phyloP scores from a whole-genome alignment of 2,888 invertebrate genomes.

The Girardia tigrina region DNA sequence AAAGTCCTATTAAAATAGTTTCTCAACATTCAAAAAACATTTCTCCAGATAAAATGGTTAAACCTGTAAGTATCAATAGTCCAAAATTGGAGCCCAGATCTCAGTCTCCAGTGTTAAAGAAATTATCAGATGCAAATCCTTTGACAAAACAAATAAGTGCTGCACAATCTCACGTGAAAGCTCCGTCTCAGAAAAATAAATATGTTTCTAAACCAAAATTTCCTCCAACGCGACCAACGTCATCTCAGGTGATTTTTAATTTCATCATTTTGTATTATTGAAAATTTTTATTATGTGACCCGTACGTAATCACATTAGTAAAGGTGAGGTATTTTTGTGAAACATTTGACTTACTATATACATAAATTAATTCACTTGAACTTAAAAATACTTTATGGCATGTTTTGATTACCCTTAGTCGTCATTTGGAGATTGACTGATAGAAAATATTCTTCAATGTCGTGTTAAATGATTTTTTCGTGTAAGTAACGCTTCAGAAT shows the following conservation, averaged over 20 bases:
- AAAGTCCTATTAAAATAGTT: neutral
- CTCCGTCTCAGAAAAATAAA: conserved; percentile 1
- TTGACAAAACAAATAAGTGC: neutral
- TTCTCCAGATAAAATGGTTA: neutral
- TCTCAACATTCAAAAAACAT: neutral
- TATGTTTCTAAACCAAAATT: neutral
- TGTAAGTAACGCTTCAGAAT: no score
- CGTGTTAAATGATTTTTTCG: no score
- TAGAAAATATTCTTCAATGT: no score
- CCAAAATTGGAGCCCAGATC: neutral
- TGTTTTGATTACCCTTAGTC: no score
- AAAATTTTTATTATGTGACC: no score
- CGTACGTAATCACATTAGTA: no score
- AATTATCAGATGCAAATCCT: neutral
- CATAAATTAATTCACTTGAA: no score
- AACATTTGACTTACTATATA: no score
- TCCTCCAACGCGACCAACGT: neutral
- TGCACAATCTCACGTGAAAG: neutral
- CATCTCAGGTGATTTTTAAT: neutral
- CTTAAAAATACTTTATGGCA: no score
- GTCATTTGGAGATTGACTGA: no score
- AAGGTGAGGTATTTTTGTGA: no score
- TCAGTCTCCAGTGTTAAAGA: neutral
- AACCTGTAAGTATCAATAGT: neutral
- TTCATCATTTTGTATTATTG: no score